A percentile compares a stretch with the other conserved stretches of the same genome.
These are phyloP conservation scores for Drosophila takahashii DNA, from an alignment of 1,140 invertebrate genomes.

Conservation along the genomic window DNA sequence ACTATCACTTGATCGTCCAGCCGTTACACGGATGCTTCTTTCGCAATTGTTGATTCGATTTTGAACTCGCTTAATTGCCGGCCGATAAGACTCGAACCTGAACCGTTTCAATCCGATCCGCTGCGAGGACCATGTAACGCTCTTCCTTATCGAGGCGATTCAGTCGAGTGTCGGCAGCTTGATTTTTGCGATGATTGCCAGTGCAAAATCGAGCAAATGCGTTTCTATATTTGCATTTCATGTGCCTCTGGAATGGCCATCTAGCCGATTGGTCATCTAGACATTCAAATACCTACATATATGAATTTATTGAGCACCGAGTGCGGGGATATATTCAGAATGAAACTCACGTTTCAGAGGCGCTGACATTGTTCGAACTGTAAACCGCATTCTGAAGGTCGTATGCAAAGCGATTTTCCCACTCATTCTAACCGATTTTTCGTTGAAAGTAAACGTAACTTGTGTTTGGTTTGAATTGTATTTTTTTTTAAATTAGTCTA, in stretches of 20 bases:
- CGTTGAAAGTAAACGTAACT: constrained; percentile 20
- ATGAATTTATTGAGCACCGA: constrained; percentile 14
- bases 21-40: constrained; percentile 16
- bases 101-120: constrained; percentile 10
- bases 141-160: constrained; percentile 20
- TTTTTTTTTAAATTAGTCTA: constrained; percentile 67
- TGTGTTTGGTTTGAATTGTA: constrained; percentile 38
- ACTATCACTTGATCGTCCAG: constrained; percentile 13
- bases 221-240: constrained; percentile 49
- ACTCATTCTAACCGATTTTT: constrained; percentile 2
- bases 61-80: constrained; percentile 7
- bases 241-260: constrained; percentile 49
- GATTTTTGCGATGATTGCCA: constrained; percentile 9
- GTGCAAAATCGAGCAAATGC: constrained; percentile 22
- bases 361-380: constrained; percentile 58
- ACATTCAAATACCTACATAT: constrained; percentile 2
- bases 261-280: constrained; percentile 10
- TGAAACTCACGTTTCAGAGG: constrained; percentile 64
- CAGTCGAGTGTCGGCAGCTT: constrained; percentile 10
- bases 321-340: constrained; percentile 26
- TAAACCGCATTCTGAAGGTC: constrained; percentile 57
- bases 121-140: constrained; percentile 19
- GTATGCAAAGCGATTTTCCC: constrained; percentile 35
- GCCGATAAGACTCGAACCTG: constrained; percentile 39
- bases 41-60: constrained; percentile 40